Conservation (phyloP, 2,888 invertebrate genomes). For the Abrostola tripartita region DNA sequence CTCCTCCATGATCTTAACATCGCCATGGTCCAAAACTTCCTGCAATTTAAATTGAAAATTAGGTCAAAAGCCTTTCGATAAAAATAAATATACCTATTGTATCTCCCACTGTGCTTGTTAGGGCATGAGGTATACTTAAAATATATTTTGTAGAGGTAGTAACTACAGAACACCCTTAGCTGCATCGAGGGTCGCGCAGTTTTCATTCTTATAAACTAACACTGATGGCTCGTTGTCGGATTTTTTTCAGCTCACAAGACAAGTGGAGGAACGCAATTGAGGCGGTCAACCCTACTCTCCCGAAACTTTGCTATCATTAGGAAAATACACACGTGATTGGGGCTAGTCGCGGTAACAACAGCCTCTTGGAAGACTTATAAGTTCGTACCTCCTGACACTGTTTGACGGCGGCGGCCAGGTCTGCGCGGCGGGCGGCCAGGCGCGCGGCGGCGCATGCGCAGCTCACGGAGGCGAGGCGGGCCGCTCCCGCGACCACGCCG, state of each 20-base stretch:
- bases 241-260: no score
- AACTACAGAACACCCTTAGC: no score
- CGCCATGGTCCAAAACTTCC: constrained; percentile 86
- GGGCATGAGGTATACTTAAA: background rate
- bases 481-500: constrained; percentile 81
- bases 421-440: constrained; percentile 75
- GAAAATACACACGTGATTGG: no score
- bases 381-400: constrained; percentile 77
- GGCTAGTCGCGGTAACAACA: background rate
- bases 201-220: no score
- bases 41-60: constrained; percentile 58
- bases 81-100: no score
- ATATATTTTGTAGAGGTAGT: no score
- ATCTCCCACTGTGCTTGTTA: background rate
- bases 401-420: constrained; percentile 74
- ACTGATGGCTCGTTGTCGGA: no score
- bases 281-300: no score
- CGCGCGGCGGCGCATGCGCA: constrained; percentile 84
- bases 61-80: no score
- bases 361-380: background rate
- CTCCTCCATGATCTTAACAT: constrained; percentile 87
- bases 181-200: no score
- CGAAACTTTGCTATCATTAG: no score
- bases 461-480: constrained; percentile 81
- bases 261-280: no score